Evolutionary conservation across 64 coral and sea anemone genomes (phyloP).

Genomic region (Platygyra sinensis): DNA sequence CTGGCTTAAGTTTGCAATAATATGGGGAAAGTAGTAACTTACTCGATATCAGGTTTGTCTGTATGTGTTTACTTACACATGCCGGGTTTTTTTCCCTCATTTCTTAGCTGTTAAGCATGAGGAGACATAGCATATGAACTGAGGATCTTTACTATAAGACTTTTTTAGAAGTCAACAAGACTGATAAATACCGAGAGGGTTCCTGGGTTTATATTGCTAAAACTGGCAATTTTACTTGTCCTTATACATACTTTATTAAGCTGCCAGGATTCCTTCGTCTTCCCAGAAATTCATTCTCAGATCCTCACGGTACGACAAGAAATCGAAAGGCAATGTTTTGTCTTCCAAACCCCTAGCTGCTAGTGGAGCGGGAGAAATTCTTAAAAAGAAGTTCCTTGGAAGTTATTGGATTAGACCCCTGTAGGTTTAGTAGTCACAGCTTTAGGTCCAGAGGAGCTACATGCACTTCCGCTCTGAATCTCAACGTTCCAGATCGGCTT

Average conservation of each 20-base stretch:
- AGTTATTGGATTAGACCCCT: too few species aligned
- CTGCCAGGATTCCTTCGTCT: constrained; percentile 12
- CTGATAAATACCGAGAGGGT: background rate
- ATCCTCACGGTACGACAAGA: constrained; percentile 10
- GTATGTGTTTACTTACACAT: background rate
- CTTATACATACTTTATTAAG: background rate
- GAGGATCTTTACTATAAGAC: background rate
- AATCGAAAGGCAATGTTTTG: background rate
- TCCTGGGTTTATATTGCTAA: too few species aligned
- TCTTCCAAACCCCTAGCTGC: constrained; percentile 1
- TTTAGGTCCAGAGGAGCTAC: background rate
- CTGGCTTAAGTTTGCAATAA: background rate
- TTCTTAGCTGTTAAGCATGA: background rate
- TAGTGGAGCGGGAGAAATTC: background rate
- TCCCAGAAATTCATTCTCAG: constrained; percentile 13
- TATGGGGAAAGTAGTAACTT: background rate
- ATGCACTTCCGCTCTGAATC: background rate
- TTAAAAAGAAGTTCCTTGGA: too few species aligned
- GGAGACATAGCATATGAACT: background rate
- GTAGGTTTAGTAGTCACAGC: background rate
- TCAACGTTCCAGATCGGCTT: too few species aligned
- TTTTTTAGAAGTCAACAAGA: too few species aligned
- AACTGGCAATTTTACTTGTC: background rate
- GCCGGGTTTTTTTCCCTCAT: background rate
- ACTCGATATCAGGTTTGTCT: background rate